These are phyloP conservation scores for Troides aeacus DNA, from an alignment of 2,888 invertebrate genomes.

Conservation along the genomic window DNA sequence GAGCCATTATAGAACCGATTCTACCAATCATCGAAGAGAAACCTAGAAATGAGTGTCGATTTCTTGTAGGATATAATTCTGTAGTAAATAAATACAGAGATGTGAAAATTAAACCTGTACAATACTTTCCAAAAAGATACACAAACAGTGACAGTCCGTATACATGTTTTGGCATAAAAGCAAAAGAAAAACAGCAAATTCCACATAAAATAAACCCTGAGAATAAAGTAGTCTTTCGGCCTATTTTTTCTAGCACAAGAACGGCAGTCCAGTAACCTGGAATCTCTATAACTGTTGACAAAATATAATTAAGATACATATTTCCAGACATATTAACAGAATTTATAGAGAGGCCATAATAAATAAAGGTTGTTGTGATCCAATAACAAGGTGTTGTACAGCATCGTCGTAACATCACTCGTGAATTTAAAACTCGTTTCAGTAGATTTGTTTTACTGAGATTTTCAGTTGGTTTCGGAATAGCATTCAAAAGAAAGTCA, in stretches of 20 bases:
- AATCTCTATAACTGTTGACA: constrained; percentile 83
- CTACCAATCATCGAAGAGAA: constrained; percentile 86
- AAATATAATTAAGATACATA: constrained; percentile 87
- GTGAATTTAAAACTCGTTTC: constrained; percentile 73
- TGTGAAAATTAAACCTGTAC: constrained; percentile 83
- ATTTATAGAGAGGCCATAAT: constrained; percentile 89
- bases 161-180: constrained; percentile 65
- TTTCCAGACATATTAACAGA: constrained; percentile 87
- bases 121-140: constrained; percentile 82
- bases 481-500: constrained; percentile 54
- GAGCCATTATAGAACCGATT: constrained; percentile 84
- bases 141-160: constrained; percentile 55
- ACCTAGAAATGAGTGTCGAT: constrained; percentile 84
- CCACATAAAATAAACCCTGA: constrained; percentile 67
- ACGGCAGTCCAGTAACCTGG: constrained; percentile 85
- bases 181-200: constrained; percentile 74
- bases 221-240: constrained; percentile 57
- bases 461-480: constrained; percentile 46
- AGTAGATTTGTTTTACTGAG: constrained; percentile 46
- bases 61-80: constrained; percentile 85
- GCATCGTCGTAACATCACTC: constrained; percentile 78
- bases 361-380: constrained; percentile 88
- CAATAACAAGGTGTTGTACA: constrained; percentile 87
- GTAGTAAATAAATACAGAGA: constrained; percentile 84
- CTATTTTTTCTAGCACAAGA: constrained; percentile 81